These are phyloP conservation scores for Solenopsis fugax DNA, from an alignment of 1,140 invertebrate genomes.

Conservation along the genomic window DNA sequence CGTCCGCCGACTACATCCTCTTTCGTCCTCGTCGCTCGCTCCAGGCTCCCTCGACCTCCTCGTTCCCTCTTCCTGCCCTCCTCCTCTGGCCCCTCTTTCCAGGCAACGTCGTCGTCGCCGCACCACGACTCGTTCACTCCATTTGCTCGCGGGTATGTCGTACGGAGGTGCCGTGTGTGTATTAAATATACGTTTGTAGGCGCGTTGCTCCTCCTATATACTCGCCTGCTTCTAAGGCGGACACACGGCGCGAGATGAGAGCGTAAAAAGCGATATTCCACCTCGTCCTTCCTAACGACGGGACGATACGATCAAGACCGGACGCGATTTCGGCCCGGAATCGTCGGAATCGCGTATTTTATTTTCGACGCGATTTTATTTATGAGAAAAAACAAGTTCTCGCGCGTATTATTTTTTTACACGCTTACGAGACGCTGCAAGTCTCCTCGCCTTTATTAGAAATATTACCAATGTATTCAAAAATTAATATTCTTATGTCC, in stretches of 20 bases:
- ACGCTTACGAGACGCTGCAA: too few relatives aligned
- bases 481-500: too few relatives aligned
- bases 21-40: constrained; percentile 70
- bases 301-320: neutral
- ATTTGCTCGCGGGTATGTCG: constrained; percentile 66
- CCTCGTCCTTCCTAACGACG: neutral
- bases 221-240: constrained; percentile 38
- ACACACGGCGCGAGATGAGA: constrained; percentile 42
- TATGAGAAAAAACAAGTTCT: neutral
- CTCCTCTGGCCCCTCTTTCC: constrained; percentile 30
- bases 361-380: neutral
- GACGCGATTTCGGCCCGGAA: neutral
- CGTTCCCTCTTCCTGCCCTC: constrained; percentile 53
- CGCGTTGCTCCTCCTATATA: constrained; percentile 64
- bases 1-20: constrained; percentile 79
- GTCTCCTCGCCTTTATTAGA: too few relatives aligned
- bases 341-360: neutral
- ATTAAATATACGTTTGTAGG: constrained; percentile 59
- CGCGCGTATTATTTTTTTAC: neutral
- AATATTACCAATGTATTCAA: too few relatives aligned
- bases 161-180: constrained; percentile 58
- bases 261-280: constrained; percentile 31
- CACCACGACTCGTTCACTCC: constrained; percentile 48
- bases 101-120: constrained; percentile 30
- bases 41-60: constrained; percentile 55